Conservation (phyloP, 2,113 vertebrate genomes). For the Pitta sordida region DNA sequence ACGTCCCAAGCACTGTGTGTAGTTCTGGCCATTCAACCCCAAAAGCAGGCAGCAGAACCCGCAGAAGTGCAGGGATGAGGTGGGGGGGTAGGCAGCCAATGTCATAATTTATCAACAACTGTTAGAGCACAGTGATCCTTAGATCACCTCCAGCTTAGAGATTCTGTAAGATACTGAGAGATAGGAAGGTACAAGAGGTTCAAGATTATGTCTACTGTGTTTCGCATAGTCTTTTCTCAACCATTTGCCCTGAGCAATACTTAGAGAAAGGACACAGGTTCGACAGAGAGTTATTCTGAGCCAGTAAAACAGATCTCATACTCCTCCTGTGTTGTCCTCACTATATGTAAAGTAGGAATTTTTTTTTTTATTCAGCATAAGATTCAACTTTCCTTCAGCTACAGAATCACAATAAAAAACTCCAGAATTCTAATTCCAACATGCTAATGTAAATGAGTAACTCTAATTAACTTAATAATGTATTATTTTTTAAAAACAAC, state of each 20-base stretch:
- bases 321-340: neutral
- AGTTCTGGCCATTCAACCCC: neutral
- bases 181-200: slow-evolving; percentile 2
- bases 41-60: neutral
- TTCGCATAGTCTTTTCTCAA: neutral
- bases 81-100: neutral
- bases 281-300: slow-evolving; percentile 23
- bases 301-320: neutral
- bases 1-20: neutral
- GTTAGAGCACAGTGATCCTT: neutral
- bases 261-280: neutral
- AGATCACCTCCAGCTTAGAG: neutral
- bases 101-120: neutral
- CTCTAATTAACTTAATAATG: neutral
- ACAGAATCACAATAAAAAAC: neutral
- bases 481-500: neutral
- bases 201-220: neutral
- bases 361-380: neutral
- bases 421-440: neutral
- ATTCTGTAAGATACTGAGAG: neutral
- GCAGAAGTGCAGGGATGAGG: neutral
- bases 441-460: neutral
- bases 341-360: neutral
- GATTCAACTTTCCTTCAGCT: neutral
- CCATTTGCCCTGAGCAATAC: neutral